These are phyloP conservation scores for Hydractinia echinata DNA, from an alignment of 30 jellyfish, hydroid and myxozoan species.

Conservation along the genomic window DNA sequence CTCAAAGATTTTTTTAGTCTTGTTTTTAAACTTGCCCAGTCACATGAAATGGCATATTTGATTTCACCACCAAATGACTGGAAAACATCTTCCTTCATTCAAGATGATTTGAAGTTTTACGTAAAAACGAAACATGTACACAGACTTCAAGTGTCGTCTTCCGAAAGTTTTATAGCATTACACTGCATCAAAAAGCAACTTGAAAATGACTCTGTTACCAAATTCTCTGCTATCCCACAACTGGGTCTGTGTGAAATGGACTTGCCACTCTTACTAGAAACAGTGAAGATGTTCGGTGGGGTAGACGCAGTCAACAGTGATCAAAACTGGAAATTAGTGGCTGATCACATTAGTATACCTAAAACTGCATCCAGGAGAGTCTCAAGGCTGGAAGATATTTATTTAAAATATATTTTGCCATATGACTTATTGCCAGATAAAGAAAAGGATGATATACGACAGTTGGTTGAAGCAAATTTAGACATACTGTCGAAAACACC, in stretches of 20 bases:
- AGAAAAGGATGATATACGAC: background rate
- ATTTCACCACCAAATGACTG: slow-evolving; percentile 18
- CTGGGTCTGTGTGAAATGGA: slow-evolving; percentile 33
- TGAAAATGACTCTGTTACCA: background rate
- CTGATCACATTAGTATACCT: slow-evolving; percentile 32
- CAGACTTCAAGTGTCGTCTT: background rate
- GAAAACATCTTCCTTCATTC: background rate
- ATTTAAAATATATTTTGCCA: slow-evolving; percentile 29
- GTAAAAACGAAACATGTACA: slow-evolving; percentile 19
- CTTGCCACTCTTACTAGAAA: slow-evolving; percentile 24
- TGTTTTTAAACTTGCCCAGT: background rate
- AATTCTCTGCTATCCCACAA: slow-evolving; percentile 1
- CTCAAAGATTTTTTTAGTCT: background rate
- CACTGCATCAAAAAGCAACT: slow-evolving; percentile 25
- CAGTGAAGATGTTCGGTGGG: slow-evolving; percentile 37
- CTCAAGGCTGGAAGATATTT: slow-evolving; percentile 27
- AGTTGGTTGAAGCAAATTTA: background rate
- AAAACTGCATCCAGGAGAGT: slow-evolving; percentile 28
- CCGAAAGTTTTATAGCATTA: slow-evolving; percentile 10
- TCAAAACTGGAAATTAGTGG: slow-evolving; percentile 33
- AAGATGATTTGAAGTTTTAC: slow-evolving; percentile 14
- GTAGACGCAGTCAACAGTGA: slow-evolving; percentile 29
- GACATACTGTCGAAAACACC: background rate
- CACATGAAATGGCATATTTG: background rate
- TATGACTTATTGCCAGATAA: slow-evolving; percentile 19